These are phyloP conservation scores for Sorex fumeus DNA, from an alignment of 2,113 vertebrate species.

Conservation along the genomic window DNA sequence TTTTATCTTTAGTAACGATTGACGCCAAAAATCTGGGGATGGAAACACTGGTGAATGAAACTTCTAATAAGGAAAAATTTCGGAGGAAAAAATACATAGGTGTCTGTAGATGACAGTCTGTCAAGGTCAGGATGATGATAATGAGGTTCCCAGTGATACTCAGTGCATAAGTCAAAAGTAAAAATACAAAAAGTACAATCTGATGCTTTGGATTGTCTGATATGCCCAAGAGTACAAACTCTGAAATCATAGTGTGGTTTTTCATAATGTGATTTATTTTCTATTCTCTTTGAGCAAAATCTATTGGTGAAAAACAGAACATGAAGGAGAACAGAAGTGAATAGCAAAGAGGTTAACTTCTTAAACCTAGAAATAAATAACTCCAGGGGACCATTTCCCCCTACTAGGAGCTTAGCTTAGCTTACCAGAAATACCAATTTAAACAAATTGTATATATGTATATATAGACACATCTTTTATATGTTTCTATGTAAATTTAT, in stretches of 20 bases:
- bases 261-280: background rate
- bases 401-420: background rate
- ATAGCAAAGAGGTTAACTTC: background rate
- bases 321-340: background rate
- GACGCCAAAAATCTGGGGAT: constrained; percentile 53
- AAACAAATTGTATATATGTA: no score
- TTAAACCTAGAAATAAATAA: background rate
- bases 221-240: constrained; percentile 61
- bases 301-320: constrained; percentile 29
- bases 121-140: constrained; percentile 41
- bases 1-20: constrained; percentile 53
- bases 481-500: background rate
- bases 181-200: constrained; percentile 64
- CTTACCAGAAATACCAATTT: background rate
- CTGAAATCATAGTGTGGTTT: constrained; percentile 49
- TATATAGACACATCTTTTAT: background rate
- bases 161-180: constrained; percentile 46
- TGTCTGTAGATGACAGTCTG: constrained; percentile 33
- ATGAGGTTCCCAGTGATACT: constrained; percentile 54
- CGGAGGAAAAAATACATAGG: constrained; percentile 66
- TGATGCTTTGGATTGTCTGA: constrained; percentile 15
- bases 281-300: constrained; percentile 10
- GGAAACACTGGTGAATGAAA: constrained; percentile 65
- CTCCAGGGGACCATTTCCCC: background rate
- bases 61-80: constrained; percentile 75